Evolutionary conservation across 1,140 invertebrate genomes (phyloP), one percentile per base, ranked within the genome.

Genomic region (Apocrypta bakeri): DNA sequence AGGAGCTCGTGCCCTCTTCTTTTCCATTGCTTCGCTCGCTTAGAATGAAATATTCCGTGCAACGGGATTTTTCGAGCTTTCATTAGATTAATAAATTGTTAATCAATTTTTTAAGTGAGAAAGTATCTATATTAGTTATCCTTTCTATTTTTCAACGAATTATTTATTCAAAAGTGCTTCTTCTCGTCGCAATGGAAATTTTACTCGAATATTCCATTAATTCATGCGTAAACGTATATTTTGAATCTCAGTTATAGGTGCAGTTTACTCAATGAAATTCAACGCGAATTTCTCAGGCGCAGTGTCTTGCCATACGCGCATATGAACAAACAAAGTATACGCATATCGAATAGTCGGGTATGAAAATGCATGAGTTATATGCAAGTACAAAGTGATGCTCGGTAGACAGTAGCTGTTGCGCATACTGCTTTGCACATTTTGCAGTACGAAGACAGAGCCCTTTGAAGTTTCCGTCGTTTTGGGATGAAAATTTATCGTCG

Each of bases 331-430:
- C 69, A 72, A 72, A 72, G n/a, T 42, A 25, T 42, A 72, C 42
- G 69, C 31, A 72, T 72, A 72, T 72, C 37, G 37, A 24, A 42
- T 33, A 42, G 33, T 24, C 61, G 40, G 6, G 31, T 24, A 72
- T 40, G 69, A 72, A 72, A 72, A 72, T 72, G 69, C 69, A 72
- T 72, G 69, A 72, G 68, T 1, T 29, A 14, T n/a, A n/a, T 56
- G 17, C 17, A n/a, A 4, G 21, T 6, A n/a, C 48, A 56, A 37
- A 37, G 33, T 37, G 33, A 2, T 37, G 33, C 33, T 4, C 33
- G 33, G 33, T 2, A 9, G 33, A 37, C 9, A 37, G 33, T 7
- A 21, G 48, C 48, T 42, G 11, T 42, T 42, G 12, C 12, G 12
- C 12, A 42, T 12, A 17, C 48, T n/a, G 48, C 21, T 56, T n/a